These are phyloP conservation scores for Ceryle rudis DNA, from an alignment of 2,797 vertebrate species.

Conservation along the genomic window DNA sequence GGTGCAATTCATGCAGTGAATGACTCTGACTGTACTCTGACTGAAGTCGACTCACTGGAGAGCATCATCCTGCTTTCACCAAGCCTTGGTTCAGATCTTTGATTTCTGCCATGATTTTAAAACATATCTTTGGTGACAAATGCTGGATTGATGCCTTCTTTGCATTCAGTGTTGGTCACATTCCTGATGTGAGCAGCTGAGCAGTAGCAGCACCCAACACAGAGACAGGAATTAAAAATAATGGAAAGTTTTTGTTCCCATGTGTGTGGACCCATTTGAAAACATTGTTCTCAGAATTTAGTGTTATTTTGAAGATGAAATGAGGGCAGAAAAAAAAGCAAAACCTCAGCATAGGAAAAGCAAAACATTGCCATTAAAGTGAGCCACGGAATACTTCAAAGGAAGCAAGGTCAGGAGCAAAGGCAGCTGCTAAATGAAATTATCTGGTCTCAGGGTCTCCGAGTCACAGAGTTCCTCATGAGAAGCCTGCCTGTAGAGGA, in stretches of 20 bases:
- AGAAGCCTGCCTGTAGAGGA: not conserved
- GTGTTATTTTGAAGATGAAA: not conserved
- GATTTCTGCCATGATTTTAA: not conserved
- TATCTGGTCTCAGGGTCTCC: not conserved
- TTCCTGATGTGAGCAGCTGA: not conserved
- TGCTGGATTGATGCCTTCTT: not conserved
- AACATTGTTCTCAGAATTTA: not conserved
- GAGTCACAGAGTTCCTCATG: not conserved
- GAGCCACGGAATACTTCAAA: not conserved
- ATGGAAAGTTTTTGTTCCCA: not conserved
- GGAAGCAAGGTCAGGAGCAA: not conserved
- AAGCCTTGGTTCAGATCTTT: not conserved
- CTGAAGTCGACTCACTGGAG: not conserved
- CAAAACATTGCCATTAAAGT: not conserved
- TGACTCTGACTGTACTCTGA: not conserved
- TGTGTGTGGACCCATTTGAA: not conserved
- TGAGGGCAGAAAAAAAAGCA: not conserved
- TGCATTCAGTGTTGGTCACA: not conserved
- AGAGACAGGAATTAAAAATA: not conserved
- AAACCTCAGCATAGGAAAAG: not conserved
- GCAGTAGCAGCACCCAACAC: not conserved
- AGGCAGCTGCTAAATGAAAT: not conserved
- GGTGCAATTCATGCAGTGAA: fast-evolving
- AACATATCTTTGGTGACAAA: not conserved
- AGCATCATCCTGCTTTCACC: not conserved